Percentiles rank a stretch among this genome's conserved stretches.
Evolutionary conservation across 2,797 vertebrate genomes (phyloP).

Genomic region (Lepilemur ruficaudatus): DNA sequence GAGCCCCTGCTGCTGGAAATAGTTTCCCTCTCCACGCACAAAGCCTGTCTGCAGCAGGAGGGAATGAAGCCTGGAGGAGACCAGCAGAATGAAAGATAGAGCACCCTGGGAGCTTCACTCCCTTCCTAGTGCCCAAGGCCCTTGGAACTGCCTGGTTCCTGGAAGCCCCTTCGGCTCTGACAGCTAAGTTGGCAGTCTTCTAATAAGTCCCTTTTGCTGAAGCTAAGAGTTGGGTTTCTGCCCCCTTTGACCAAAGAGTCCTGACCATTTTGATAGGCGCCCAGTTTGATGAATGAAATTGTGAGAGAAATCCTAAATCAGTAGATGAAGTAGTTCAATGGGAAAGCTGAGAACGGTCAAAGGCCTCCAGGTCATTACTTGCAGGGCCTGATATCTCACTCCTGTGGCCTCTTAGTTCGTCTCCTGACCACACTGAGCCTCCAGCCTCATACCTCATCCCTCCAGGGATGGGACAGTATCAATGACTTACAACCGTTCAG

Average conservation of each 20-base stretch:
- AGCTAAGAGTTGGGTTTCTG: neutral
- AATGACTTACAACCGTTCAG: neutral
- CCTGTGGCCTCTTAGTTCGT: neutral
- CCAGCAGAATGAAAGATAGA: neutral
- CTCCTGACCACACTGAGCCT: neutral
- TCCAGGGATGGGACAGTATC: neutral
- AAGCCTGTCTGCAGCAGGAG: neutral
- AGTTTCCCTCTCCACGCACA: neutral
- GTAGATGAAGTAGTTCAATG: neutral
- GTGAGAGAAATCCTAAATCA: neutral
- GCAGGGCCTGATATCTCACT: neutral
- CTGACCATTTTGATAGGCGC: neutral
- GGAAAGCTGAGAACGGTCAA: neutral
- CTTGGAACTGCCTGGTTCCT: neutral
- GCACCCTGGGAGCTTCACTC: neutral
- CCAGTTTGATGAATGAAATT: neutral
- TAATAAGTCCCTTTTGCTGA: neutral
- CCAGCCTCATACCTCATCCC: neutral
- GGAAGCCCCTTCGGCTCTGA: neutral
- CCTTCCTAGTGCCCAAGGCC: fast-evolving
- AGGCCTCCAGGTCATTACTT: neutral
- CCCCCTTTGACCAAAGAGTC: neutral
- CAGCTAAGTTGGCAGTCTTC: neutral
- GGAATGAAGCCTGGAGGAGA: neutral
- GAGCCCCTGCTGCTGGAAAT: neutral